Percentiles rank a stretch among this genome's conserved stretches.
phyloP scores from a whole-genome alignment of 2,888 invertebrate genomes.

The Panorpa germanica region DNA sequence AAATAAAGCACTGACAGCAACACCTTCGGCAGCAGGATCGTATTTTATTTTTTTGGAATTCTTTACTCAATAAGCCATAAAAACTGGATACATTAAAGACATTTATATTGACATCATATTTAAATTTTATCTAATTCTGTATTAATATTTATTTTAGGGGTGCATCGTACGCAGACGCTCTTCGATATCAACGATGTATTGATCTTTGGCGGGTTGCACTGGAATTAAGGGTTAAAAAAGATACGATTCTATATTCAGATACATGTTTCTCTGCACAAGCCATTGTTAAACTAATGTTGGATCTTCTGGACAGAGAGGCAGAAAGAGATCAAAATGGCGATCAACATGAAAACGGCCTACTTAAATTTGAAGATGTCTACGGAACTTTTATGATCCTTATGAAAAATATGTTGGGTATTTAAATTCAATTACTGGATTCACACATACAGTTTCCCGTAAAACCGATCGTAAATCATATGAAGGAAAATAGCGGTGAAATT shows the following conservation, averaged over 20 bases:
- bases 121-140: too few relatives aligned
- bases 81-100: too few relatives aligned
- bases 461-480: too few relatives aligned
- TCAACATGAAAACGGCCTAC: conserved; percentile 28
- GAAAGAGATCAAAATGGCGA: conserved; percentile 27
- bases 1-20: not conserved
- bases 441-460: not conserved
- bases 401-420: conserved; percentile 31
- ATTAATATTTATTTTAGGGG: conserved; percentile 29
- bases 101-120: too few relatives aligned
- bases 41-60: too few relatives aligned
- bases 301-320: conserved; percentile 39
- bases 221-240: conserved; percentile 57
- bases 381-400: conserved; percentile 49
- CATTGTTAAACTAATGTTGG: conserved; percentile 65
- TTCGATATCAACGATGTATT: conserved; percentile 65
- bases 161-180: conserved; percentile 51
- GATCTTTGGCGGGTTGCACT: conserved; percentile 75
- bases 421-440: conserved; percentile 4
- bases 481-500: too few relatives aligned
- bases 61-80: too few relatives aligned
- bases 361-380: conserved; percentile 48
- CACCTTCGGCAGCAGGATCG: not conserved
- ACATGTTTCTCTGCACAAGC: conserved; percentile 77
- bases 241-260: conserved; percentile 58